A percentile compares a stretch with the other conserved stretches of the same genome.
Conservation (phyloP, 1,140 invertebrate species). For the Drosophila ironensis region DNA sequence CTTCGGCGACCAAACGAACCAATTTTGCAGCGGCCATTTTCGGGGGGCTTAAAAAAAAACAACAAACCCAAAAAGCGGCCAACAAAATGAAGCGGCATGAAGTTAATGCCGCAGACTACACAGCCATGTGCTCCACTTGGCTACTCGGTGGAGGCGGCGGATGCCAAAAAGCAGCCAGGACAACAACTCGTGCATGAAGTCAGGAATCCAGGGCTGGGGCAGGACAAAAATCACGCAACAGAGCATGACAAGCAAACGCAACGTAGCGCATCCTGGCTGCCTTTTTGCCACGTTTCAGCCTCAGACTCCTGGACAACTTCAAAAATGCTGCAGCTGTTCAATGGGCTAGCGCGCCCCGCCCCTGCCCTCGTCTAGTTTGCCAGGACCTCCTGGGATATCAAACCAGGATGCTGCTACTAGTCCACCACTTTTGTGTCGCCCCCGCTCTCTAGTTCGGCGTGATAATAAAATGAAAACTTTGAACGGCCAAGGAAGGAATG, state of each 20-base stretch:
- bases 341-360: constrained; percentile 14
- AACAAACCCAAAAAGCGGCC: constrained; percentile 19
- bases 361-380: too few relatives aligned
- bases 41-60: constrained; percentile 13
- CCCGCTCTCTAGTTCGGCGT: constrained; percentile 45
- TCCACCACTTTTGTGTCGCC: constrained; percentile 7
- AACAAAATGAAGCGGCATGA: constrained; percentile 57
- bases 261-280: constrained; percentile 73
- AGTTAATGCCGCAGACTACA: constrained; percentile 51
- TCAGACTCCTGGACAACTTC: constrained; percentile 41
- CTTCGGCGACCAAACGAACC: constrained; percentile 68
- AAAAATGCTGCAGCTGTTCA: constrained; percentile 65
- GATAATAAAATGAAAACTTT: constrained; percentile 79
- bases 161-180: constrained; percentile 40
- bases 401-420: neutral
- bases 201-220: constrained; percentile 3
- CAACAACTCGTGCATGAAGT: constrained; percentile 75
- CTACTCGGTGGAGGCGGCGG: constrained; percentile 39
- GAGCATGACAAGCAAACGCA: constrained; percentile 79
- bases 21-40: constrained; percentile 60
- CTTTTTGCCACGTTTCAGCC: constrained; percentile 40
- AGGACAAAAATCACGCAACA: constrained; percentile 73
- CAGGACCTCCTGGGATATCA: neutral
- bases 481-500: constrained; percentile 45
- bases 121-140: constrained; percentile 57